phyloP scores from a whole-genome alignment of 2,888 invertebrate species.

The Apomyelois bistriatella region DNA sequence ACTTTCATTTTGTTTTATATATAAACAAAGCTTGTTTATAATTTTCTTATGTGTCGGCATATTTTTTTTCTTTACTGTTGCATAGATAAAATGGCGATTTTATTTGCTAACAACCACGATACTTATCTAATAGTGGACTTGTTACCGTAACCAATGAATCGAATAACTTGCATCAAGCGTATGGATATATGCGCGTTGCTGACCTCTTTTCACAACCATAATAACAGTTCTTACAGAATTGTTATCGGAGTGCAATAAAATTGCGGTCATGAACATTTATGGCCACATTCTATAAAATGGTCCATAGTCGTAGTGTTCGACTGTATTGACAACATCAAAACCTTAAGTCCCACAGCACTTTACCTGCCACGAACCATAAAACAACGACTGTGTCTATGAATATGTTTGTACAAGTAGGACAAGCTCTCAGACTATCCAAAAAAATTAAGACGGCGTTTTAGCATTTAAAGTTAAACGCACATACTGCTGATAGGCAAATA shows the following conservation, averaged over 20 bases:
- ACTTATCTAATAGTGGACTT: too few relatives aligned
- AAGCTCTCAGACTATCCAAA: not conserved
- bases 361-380: not conserved
- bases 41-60: too few relatives aligned
- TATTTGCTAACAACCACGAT: too few relatives aligned
- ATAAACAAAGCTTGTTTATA: too few relatives aligned
- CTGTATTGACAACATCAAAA: not conserved
- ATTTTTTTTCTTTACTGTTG: too few relatives aligned
- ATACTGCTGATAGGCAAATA: too few relatives aligned
- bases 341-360: not conserved
- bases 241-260: not conserved
- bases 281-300: not conserved
- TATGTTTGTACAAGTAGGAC: not conserved
- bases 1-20: too few relatives aligned
- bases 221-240: not conserved
- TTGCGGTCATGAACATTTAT: not conserved
- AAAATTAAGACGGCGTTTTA: not conserved
- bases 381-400: not conserved
- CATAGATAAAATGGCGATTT: too few relatives aligned
- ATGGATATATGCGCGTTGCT: not conserved
- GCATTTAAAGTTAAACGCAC: not conserved
- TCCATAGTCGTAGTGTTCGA: not conserved
- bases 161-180: not conserved
- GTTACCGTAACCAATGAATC: too few relatives aligned
- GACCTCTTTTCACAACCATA: not conserved